Percentiles rank a stretch among this genome's conserved stretches.
phyloP scores from a whole-genome alignment of 2,888 invertebrate species.

The Eilema sororculum region DNA sequence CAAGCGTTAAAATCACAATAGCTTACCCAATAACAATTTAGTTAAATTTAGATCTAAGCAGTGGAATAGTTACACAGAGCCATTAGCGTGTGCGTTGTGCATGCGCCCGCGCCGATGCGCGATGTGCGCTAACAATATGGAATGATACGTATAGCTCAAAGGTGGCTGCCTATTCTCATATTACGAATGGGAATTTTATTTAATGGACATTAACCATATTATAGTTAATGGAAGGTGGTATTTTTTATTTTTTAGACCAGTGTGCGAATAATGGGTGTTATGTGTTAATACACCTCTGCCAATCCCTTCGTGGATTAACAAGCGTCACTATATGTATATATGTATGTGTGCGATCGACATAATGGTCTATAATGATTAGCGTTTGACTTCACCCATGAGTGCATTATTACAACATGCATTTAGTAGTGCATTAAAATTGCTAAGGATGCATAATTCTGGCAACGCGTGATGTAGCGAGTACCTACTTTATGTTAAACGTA shows the following conservation, averaged over 20 bases:
- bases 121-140: not conserved
- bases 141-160: constrained; percentile 19
- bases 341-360: not conserved
- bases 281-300: too few relatives aligned
- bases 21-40: constrained; percentile 41
- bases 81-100: constrained; percentile 47
- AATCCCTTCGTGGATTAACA: too few relatives aligned
- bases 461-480: not conserved
- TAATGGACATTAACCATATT: not conserved
- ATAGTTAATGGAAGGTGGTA: not conserved
- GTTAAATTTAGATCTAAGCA: constrained; percentile 35
- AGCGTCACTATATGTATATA: too few relatives aligned
- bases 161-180: not conserved
- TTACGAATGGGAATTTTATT: not conserved
- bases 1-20: constrained; percentile 50
- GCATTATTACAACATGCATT: not conserved
- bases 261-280: not conserved
- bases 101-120: not conserved
- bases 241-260: not conserved
- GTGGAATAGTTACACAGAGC: constrained; percentile 56
- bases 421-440: not conserved
- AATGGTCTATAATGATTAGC: not conserved
- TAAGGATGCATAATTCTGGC: not conserved
- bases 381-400: not conserved
- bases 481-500: not conserved